Evolutionary conservation across 2,797 vertebrate genomes (phyloP).

Genomic region (Sciurus vulgaris): DNA sequence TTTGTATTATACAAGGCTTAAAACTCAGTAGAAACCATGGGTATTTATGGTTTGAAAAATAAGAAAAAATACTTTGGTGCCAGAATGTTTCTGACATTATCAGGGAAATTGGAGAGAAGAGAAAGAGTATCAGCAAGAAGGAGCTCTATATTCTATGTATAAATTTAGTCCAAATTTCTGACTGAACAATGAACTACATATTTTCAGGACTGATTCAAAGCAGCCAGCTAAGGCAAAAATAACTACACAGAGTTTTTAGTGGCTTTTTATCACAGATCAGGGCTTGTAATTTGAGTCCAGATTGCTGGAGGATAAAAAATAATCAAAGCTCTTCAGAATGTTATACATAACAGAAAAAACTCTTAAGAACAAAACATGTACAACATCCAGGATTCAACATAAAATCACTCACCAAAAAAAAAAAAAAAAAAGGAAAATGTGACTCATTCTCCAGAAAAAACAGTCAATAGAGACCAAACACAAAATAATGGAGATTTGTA

Average conservation of each 20-base stretch:
- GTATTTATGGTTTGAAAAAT: neutral
- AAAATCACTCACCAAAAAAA: slow-evolving; percentile 30
- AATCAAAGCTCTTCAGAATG: neutral
- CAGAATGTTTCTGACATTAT: neutral
- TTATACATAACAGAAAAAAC: slow-evolving; percentile 22
- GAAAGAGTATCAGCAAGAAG: neutral
- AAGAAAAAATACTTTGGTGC: neutral
- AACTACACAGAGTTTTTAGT: neutral
- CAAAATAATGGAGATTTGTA: neutral
- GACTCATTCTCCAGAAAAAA: slow-evolving; percentile 21
- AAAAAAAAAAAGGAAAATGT: neutral
- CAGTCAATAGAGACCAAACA: neutral
- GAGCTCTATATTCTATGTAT: neutral
- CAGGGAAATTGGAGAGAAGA: neutral
- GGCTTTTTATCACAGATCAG: neutral
- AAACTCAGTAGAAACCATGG: neutral
- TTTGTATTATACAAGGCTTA: neutral
- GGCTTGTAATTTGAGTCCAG: neutral
- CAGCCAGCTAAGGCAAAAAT: slow-evolving; percentile 8
- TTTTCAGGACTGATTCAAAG: neutral
- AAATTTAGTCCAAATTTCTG: neutral
- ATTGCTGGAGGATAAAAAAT: neutral
- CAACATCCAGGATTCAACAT: neutral
- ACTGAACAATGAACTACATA: neutral
- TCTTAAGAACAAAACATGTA: neutral